Base-by-base conservation (phyloP, 2,113 vertebrate genomes). In the Morone chrysops region DNA sequence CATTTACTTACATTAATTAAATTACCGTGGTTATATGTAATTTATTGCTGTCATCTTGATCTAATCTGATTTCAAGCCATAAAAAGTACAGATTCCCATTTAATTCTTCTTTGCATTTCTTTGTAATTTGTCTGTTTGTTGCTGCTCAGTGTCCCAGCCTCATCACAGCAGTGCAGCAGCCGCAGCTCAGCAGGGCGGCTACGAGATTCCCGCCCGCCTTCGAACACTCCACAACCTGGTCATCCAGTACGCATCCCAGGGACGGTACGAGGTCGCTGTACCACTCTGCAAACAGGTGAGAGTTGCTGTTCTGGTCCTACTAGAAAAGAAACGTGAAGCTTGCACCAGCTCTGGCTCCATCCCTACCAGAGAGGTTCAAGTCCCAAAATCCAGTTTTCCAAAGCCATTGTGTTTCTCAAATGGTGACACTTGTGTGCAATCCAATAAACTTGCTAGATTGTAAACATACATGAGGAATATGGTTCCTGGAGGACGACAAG, bases 201-300 rank as follows among this genome's bases (percentile, higher is more conserved):
- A 97, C 1, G 97, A 97, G 93, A 97, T 97, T 81, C 97, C 97
- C 0, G 96, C 96, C 2, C 96, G 97, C 25, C 95, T 97, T 0
- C 93, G 96, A 16, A 97, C 97, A 0, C 94, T 97, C 54, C 97
- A 97, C 94, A 97, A 97, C 93, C 94, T 97, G 7, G 97, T 97
- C 60, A 96, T 97, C 94, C 97, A 97, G 95, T 97, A 97, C 0
- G 97, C 96, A 0, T 95, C 96, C 0, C 97, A 97, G 91, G 96
- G 97, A 7, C 95, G 97, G 11, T 97, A 97, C 0, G 97, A 97
- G 90, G 97, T 97, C 2, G 97, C 97, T 0, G 97, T 97, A 13
- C 97, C 97, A 0, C 96, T 97, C 50, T 97, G 97, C 84, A 97
- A 97, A 75, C 97, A 94, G 92, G 93, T 92, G 22, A 38, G 75